Evolutionary conservation across 2,113 vertebrate genomes (phyloP).

Genomic region (Hoplias malabaricus): DNA sequence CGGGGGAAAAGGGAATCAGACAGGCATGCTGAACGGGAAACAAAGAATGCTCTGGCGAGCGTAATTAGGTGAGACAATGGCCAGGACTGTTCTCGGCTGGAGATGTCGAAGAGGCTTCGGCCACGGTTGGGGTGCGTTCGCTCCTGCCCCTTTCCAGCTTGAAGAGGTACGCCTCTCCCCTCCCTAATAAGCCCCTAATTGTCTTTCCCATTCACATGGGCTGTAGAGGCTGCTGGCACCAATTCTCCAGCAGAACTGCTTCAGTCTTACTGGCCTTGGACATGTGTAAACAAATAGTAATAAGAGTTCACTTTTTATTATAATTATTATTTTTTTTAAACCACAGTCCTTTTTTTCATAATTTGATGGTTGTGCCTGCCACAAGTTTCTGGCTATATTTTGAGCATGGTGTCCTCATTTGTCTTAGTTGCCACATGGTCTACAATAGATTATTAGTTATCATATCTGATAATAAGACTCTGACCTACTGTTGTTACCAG

Average conservation of each 20-base stretch:
- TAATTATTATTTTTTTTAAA: no score
- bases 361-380: no score
- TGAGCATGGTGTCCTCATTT: no score
- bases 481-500: background rate
- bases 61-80: slow-evolving; percentile 96
- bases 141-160: slow-evolving; percentile 68
- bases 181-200: slow-evolving; percentile 93
- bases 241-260: slow-evolving; percentile 37
- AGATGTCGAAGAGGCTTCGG: slow-evolving; percentile 86
- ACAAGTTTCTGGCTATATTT: no score
- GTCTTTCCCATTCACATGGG: slow-evolving; percentile 85
- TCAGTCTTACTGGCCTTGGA: background rate
- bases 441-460: no score
- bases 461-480: no score
- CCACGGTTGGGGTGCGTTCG: slow-evolving; percentile 79
- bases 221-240: slow-evolving; percentile 54
- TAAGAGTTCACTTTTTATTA: no score
- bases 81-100: slow-evolving; percentile 93
- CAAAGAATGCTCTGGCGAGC: slow-evolving; percentile 87
- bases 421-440: no score
- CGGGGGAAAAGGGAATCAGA: slow-evolving; percentile 88
- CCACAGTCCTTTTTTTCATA: no score
- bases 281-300: no score
- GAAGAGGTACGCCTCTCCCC: slow-evolving; percentile 85
- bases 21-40: slow-evolving; percentile 92